Base-by-base conservation (phyloP, 2,113 vertebrate genomes). In the Semicossyphus pulcher region DNA sequence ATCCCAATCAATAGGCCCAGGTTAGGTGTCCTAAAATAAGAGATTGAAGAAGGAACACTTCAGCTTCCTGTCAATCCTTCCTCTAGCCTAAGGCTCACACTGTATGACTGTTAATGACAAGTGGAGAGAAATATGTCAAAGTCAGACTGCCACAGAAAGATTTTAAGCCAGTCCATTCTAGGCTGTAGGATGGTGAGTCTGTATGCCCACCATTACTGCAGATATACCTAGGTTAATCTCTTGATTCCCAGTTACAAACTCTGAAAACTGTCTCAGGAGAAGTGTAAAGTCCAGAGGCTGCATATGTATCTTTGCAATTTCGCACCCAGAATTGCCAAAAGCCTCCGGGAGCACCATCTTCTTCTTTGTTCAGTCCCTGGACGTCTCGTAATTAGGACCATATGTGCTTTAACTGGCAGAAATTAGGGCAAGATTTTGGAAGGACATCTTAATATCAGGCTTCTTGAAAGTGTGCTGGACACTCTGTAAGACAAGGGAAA, bases 281-380 rank as follows among this genome's bases (percentile, higher is more conserved):
- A 78, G 82, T 49, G 18, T 68, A 8, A 29, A 57, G 45, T 81
- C 70, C 39, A 21, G 16, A 61, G 57, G 47, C 60, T 58, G 56
- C 36, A 49, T 71, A 72, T 80, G 47, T 69, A 73, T 84, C 39
- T 68, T 76, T 86, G 74, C 72, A 76, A 78, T 84, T 80, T 80
- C 31, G 80, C 49, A 45, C 32, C 72, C 34, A 73, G 71, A 77
- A 73, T 82, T 84, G 49, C 41, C 21, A 75, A 48, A 83, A 53
- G 62, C 75, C 75, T 64, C 7, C 1, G 62, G 66, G 86, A 81
- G 42, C 49, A n/a, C 45, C 18, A 39, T 75, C 37, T n/a, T 64
- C 42, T 49, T 60, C 65, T 76, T 67, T 45, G 45, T 63, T 80
- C 51, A 42, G 62, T 86, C 82, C 69, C 62, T 44, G 29, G 78